These are phyloP conservation scores for Florisuga fusca DNA, from an alignment of 2,797 vertebrate species.

Conservation along the genomic window DNA sequence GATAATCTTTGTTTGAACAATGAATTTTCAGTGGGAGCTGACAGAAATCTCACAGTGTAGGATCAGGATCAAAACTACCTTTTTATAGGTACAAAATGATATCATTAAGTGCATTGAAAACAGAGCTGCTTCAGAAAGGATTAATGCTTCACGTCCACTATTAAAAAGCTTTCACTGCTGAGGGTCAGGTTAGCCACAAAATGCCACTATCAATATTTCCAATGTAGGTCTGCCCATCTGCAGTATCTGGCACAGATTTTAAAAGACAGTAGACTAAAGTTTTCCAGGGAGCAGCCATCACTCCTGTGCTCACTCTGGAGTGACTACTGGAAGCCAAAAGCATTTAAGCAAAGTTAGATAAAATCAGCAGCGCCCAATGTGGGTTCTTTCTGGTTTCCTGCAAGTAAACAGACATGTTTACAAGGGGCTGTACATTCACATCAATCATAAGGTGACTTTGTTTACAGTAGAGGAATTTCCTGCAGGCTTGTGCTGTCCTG, in stretches of 20 bases:
- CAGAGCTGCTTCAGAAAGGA: background rate
- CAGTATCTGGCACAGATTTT: conserved; percentile 25
- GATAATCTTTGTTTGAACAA: background rate
- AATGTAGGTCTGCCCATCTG: background rate
- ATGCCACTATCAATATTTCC: background rate
- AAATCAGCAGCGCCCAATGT: conserved; percentile 68
- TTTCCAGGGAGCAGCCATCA: conserved; percentile 35
- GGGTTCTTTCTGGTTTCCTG: conserved; percentile 72
- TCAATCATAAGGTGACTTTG: conserved; percentile 76
- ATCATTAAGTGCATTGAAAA: background rate
- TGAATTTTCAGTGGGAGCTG: background rate
- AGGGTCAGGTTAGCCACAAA: background rate
- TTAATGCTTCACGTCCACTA: background rate
- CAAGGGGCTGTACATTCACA: conserved; percentile 75
- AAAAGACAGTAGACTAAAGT: background rate
- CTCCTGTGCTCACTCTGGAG: conserved; percentile 47
- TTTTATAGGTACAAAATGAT: background rate
- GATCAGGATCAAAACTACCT: background rate
- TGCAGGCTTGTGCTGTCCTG: conserved; percentile 74
- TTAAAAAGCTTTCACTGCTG: background rate
- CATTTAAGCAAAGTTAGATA: conserved; percentile 71
- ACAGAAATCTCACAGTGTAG: background rate
- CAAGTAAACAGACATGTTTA: conserved; percentile 76
- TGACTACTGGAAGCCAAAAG: conserved; percentile 74
- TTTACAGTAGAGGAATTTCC: conserved; percentile 76